phyloP scores from a whole-genome alignment of 2,888 invertebrate species.

The Malthinus flaveolus region DNA sequence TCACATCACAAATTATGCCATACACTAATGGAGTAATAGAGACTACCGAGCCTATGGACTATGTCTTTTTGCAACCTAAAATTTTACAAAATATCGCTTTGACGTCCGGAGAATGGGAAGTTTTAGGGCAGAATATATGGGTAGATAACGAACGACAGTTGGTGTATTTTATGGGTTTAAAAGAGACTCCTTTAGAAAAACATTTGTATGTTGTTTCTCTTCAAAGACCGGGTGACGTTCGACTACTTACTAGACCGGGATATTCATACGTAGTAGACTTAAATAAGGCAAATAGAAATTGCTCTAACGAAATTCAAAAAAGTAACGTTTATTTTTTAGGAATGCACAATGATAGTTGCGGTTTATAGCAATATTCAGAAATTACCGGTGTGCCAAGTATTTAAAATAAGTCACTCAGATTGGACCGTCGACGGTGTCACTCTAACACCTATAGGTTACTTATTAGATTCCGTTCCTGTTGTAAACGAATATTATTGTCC shows the following conservation, averaged over 20 bases:
- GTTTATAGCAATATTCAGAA: conserved; percentile 83
- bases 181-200: conserved; percentile 89
- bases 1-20: conserved; percentile 65
- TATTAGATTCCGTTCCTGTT: conserved; percentile 62
- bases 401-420: conserved; percentile 68
- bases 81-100: conserved; percentile 73
- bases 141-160: conserved; percentile 77
- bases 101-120: conserved; percentile 94
- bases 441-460: conserved; percentile 70
- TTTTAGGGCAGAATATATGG: conserved; percentile 83
- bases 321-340: conserved; percentile 55
- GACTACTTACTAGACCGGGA: conserved; percentile 79
- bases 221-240: conserved; percentile 69
- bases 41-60: conserved; percentile 57
- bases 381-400: conserved; percentile 78
- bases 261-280: conserved; percentile 84
- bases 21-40: conserved; percentile 61
- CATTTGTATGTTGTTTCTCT: conserved; percentile 87
- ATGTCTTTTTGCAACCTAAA: conserved; percentile 61
- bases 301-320: not conserved
- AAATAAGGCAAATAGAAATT: conserved; percentile 62
- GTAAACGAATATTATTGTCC: conserved; percentile 68
- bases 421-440: conserved; percentile 71
- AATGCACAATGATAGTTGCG: conserved; percentile 79
- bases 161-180: conserved; percentile 89